A percentile compares a stretch with the other conserved stretches of the same genome.
Conservation (phyloP, 2,888 invertebrate genomes). For the Sipha maydis region DNA sequence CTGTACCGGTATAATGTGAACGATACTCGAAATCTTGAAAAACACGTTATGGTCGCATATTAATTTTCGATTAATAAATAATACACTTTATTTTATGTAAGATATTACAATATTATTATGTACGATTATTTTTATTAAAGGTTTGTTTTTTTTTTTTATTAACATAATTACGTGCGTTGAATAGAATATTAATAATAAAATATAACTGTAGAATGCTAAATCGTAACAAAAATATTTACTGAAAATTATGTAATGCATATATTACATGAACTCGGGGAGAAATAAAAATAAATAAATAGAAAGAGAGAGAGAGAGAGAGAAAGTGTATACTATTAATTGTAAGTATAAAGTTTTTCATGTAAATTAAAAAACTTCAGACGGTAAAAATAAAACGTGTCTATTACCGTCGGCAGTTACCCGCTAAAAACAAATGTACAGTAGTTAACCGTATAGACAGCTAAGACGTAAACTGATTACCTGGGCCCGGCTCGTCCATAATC, state of each 20-base stretch:
- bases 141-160: not conserved
- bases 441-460: not conserved
- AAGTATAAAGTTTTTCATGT: too few relatives aligned
- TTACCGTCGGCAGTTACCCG: too few relatives aligned
- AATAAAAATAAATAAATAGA: too few relatives aligned
- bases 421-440: not conserved
- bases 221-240: not conserved
- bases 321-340: not conserved
- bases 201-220: not conserved
- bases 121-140: not conserved
- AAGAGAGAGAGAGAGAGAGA: not conserved
- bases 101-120: not conserved
- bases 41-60: not conserved
- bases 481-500: not conserved
- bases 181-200: not conserved
- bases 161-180: not conserved
- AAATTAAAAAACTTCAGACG: too few relatives aligned
- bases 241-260: not conserved
- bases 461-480: not conserved
- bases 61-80: not conserved
- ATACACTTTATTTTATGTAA: not conserved
- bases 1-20: not conserved
- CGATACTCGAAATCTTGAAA: not conserved
- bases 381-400: too few relatives aligned
- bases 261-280: not conserved